Evolutionary conservation across 2,113 vertebrate species (phyloP).

Genomic region (Theristicus caerulescens): DNA sequence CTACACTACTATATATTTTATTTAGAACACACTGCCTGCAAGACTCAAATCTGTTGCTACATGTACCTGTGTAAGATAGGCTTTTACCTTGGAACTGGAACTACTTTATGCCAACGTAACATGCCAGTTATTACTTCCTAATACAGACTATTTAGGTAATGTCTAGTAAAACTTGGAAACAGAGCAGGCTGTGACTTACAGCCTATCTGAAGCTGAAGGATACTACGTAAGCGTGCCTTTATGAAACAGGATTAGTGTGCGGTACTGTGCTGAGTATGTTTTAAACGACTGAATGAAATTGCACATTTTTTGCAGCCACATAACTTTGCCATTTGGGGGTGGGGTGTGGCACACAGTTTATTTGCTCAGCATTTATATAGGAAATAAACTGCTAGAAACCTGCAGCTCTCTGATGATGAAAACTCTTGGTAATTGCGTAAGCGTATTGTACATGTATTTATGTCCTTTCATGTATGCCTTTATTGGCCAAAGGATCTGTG

Average conservation of each 20-base stretch:
- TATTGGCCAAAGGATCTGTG: not conserved
- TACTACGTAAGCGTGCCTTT: not conserved
- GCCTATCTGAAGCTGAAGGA: not conserved
- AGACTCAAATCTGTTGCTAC: not conserved
- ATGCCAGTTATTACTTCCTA: not conserved
- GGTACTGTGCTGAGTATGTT: not conserved
- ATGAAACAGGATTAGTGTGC: not conserved
- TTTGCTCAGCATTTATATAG: not conserved
- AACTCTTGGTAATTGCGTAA: not conserved
- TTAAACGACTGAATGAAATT: not conserved
- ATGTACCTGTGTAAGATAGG: not conserved
- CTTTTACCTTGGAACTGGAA: not conserved
- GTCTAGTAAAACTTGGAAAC: not conserved
- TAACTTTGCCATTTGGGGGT: not conserved
- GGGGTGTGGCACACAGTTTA: not conserved
- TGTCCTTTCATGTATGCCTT: not conserved
- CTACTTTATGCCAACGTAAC: not conserved
- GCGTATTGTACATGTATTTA: not conserved
- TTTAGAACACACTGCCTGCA: not conserved
- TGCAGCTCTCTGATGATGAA: not conserved
- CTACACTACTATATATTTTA: fast-evolving
- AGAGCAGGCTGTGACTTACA: not conserved
- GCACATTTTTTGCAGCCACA: not conserved
- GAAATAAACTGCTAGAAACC: not conserved
- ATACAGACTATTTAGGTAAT: not conserved